Evolutionary conservation across 2,888 invertebrate genomes (phyloP).

Genomic region (Drosophila demipolita): DNA sequence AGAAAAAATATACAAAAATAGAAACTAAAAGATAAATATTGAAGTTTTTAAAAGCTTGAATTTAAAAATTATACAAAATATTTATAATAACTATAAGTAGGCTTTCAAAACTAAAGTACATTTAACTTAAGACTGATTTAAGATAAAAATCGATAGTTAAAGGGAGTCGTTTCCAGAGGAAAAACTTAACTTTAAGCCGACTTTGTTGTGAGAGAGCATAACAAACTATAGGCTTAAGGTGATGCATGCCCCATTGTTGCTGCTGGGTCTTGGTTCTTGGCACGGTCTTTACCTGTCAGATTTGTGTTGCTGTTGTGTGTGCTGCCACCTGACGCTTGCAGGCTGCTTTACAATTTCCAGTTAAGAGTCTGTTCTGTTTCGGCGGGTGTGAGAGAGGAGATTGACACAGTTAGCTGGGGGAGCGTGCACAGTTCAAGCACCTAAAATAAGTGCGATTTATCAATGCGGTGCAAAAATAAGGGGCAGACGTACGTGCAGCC

Average conservation of each 20-base stretch:
- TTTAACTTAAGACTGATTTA: not conserved
- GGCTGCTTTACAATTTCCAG: conserved; percentile 3
- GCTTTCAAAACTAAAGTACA: not conserved
- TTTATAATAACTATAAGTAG: not conserved
- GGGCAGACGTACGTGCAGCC: conserved; percentile 22
- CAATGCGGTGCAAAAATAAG: conserved; percentile 38
- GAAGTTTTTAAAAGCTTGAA: not conserved
- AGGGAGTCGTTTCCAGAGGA: not conserved
- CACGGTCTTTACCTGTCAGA: conserved; percentile 32
- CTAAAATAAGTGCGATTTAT: conserved; percentile 59
- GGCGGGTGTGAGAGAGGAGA: not conserved
- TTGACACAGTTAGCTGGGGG: conserved; percentile 7
- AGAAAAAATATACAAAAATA: not conserved
- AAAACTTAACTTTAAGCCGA: conserved; percentile 8
- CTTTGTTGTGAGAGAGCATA: conserved; percentile 3
- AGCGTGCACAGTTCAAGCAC: conserved; percentile 11
- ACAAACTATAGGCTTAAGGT: conserved; percentile 24
- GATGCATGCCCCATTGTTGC: conserved; percentile 15
- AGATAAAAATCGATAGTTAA: not conserved
- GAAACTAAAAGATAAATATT: not conserved
- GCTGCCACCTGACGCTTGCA: conserved; percentile 26
- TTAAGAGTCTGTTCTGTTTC: conserved; percentile 14
- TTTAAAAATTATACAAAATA: not conserved
- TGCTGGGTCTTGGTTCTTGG: conserved; percentile 14
- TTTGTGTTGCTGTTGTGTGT: conserved; percentile 17